Base-by-base conservation (phyloP, 2,888 invertebrate species). In the Drosophila percnosoma region DNA sequence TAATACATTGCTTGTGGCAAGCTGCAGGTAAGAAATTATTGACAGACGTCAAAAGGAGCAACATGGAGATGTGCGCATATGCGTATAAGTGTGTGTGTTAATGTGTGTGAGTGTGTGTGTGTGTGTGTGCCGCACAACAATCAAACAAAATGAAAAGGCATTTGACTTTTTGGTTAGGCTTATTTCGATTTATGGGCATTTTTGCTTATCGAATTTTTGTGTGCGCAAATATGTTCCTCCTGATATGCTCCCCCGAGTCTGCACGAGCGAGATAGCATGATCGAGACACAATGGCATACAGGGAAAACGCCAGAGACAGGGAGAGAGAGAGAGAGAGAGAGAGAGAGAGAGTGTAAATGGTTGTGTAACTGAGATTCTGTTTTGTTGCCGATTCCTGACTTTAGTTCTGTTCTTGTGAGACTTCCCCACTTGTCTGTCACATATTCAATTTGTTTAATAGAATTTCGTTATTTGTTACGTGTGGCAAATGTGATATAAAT, bases 361-460 rank as follows among this genome's bases (percentile, higher is more conserved):
- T 34, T 69, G 34, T 53, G 72, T 64, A 63, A 75, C 78, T 75
- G 78, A 73, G 78, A 81, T 79, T 80, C 65, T 13, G 52, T 68
- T 80, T 80, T 74, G 60, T 74, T 66, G 36, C 36, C 38, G 42
- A 45, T 60, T 51, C 54, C 51, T 68, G 68, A 63, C 60, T 51
- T 68, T 62, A 60, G 64, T 59, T 64, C 58, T 11, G 60, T 52
- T 24, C 15, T 48, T 69, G 29, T 57, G 54, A 49, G 68, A 54
- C 67, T 68, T 77, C 53, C 62, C 72, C 78, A 81, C 69, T 68
- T 69, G 53, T 68, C 55, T 55, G 63, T 59, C 53, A 73, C 71
- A 86, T 73, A 87, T 87, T 89, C 89, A 89, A 85, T 89, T 85
- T 89, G 78, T 89, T 78, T 84, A 80, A 82, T 82, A 84, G 82